Evolutionary conservation across 92 coral and sea anemone genomes (phyloP).

Genomic region (Meandrina meandrites): DNA sequence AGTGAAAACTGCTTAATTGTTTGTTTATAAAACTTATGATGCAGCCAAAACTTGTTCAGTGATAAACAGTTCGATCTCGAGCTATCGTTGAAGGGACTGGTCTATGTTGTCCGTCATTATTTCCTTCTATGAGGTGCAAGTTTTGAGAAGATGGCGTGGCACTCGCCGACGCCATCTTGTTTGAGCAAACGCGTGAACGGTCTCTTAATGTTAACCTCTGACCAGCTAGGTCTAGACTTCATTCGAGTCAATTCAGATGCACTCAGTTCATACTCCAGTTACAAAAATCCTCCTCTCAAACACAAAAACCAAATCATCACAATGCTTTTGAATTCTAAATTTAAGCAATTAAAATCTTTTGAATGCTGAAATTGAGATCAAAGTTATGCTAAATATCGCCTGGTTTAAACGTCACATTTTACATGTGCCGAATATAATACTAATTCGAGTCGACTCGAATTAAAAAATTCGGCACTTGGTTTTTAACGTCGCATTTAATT

Average conservation of each 20-base stretch:
- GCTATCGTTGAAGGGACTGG: constrained; percentile 1
- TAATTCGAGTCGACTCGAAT: no score
- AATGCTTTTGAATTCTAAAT: constrained; percentile 17
- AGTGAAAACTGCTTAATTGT: no score
- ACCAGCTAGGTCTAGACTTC: constrained; percentile 25
- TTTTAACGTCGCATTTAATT: no score
- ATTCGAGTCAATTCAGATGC: no score
- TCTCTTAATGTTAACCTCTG: constrained; percentile 24
- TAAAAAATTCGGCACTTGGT: no score
- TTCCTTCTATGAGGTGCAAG: no score
- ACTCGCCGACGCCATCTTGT: constrained; percentile 30
- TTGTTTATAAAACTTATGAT: no score
- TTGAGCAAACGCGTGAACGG: constrained; percentile 23
- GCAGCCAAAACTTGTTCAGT: no score
- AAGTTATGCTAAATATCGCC: neutral
- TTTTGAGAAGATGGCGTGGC: constrained; percentile 28
- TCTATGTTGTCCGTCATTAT: neutral
- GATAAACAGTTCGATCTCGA: neutral
- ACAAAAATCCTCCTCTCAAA: no score
- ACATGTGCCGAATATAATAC: no score
- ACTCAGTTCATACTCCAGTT: no score
- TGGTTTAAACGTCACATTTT: neutral
- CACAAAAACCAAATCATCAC: constrained; percentile 23
- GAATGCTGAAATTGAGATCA: constrained; percentile 23
- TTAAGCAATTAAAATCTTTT: constrained; percentile 12